Conservation (phyloP, 2,888 invertebrate genomes). For the Onthophagus sagittarius region DNA sequence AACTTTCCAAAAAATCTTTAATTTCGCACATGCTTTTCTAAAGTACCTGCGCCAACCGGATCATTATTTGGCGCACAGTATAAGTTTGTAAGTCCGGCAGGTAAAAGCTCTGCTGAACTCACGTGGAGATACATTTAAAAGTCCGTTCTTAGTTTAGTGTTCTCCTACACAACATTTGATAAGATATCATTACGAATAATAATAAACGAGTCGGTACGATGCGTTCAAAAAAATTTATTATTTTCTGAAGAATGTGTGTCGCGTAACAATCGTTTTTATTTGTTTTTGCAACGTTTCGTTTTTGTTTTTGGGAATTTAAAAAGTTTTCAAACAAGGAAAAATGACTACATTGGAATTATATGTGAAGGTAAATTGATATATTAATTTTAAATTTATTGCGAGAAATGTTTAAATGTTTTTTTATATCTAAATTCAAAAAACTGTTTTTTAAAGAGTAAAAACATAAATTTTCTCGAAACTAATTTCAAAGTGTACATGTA, state of each 20-base stretch:
- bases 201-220: not conserved
- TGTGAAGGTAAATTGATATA: conserved; percentile 12
- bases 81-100: conserved; percentile 11
- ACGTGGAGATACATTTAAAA: not conserved
- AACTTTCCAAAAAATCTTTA: conserved; percentile 35
- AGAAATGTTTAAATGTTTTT: no score
- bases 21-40: conserved; percentile 38
- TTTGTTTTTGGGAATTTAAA: conserved; percentile 1
- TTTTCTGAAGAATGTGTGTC: not conserved
- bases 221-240: not conserved
- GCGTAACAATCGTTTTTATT: not conserved
- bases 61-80: not conserved
- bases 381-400: no score
- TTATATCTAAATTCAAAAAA: no score
- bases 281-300: conserved; percentile 7
- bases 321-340: conserved; percentile 16
- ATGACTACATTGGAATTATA: conserved; percentile 23
- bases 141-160: not conserved
- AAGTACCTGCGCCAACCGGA: conserved; percentile 26
- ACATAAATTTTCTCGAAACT: not conserved
- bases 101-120: not conserved
- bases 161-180: not conserved
- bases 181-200: not conserved
- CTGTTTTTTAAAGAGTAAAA: not conserved
- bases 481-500: not conserved